phyloP scores from a whole-genome alignment of 2,888 invertebrate species.

The Dastarcus helophoroides region DNA sequence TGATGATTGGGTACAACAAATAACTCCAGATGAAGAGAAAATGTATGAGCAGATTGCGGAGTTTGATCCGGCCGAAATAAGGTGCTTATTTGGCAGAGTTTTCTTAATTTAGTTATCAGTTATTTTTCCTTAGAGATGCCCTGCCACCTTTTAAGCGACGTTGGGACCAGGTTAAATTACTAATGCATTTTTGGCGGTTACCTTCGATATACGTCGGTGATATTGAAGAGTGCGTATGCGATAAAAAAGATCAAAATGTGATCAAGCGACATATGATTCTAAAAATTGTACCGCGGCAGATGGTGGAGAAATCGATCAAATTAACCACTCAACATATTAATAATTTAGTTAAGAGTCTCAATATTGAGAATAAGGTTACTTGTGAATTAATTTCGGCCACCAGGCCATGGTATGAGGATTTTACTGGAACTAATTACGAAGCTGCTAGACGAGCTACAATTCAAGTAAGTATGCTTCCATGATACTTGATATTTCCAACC shows the following conservation, averaged over 20 bases:
- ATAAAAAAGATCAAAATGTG: conserved; percentile 26
- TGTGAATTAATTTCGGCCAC: conserved; percentile 24
- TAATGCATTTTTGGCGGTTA: conserved; percentile 39
- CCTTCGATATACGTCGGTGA: conserved; percentile 30
- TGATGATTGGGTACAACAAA: conserved; percentile 32
- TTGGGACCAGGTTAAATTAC: conserved; percentile 33
- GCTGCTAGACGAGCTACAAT: conserved; percentile 36
- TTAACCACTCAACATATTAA: conserved; percentile 24
- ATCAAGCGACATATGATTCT: conserved; percentile 30
- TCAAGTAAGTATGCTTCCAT: conserved; percentile 35
- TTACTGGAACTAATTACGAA: conserved; percentile 30
- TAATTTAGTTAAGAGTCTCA: conserved; percentile 23
- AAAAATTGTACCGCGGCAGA: conserved; percentile 35
- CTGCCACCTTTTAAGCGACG: conserved; percentile 28
- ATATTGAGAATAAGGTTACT: conserved; percentile 29
- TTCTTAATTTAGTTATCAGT: conserved; percentile 1
- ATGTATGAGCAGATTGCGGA: conserved; percentile 33
- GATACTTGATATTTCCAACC: background rate
- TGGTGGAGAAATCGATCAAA: conserved; percentile 22
- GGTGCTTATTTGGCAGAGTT: conserved; percentile 20
- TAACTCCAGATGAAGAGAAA: conserved; percentile 39
- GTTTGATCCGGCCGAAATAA: conserved; percentile 30
- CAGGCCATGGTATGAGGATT: conserved; percentile 37
- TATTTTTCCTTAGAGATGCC: conserved; percentile 20
- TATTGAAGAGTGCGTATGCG: conserved; percentile 30